Base-by-base conservation (phyloP, 2,113 vertebrate species). In the Cygnus atratus region DNA sequence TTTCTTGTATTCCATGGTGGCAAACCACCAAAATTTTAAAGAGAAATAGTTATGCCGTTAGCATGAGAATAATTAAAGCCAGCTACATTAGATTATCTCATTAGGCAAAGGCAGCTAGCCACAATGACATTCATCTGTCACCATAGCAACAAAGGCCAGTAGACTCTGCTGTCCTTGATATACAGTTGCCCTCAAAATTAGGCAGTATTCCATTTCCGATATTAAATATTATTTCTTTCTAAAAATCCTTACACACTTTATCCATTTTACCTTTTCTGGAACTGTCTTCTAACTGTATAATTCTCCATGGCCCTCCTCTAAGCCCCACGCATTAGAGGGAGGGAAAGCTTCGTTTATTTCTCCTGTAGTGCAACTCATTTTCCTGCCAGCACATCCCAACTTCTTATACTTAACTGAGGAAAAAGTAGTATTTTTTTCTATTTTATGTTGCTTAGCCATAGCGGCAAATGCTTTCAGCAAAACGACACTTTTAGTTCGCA, bases 101-200 rank as follows among this genome's bases (percentile, higher is more conserved):
- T 80, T 80, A 74, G 73, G 86, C 65, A 93, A 87, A 94, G 87
- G 84, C 78, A 94, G 71, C 94, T 84, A 90, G 91, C 71, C 81
- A 94, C 72, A 68, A 62, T 73, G 83, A 91, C 66, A 94, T 88
- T 83, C 92, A 95, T 90, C 55, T 88, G 93, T 97, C 97, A 95
- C 94, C 91, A 98, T 96, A 96, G 97, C 72, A 98, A 98, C 96
- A 5, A 11, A 72, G 85, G 87, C 95, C 91, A 92, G 92, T 58
- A 65, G 26, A 93, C 90, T 86, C 94, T 93, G 76, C 92, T 97
- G 89, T 84, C 94, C 75, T 41, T 82, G 50, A 96, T 74, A 94
- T 25, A 93, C 55, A 84, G 55, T 79, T 72, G 75, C 77, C 48
- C 61, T 96, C 67, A 87, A 44, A 90, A 93, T 76, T 89, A 80